Evolutionary conservation across 2,113 vertebrate species (phyloP).

Genomic region (Rattus rattus): DNA sequence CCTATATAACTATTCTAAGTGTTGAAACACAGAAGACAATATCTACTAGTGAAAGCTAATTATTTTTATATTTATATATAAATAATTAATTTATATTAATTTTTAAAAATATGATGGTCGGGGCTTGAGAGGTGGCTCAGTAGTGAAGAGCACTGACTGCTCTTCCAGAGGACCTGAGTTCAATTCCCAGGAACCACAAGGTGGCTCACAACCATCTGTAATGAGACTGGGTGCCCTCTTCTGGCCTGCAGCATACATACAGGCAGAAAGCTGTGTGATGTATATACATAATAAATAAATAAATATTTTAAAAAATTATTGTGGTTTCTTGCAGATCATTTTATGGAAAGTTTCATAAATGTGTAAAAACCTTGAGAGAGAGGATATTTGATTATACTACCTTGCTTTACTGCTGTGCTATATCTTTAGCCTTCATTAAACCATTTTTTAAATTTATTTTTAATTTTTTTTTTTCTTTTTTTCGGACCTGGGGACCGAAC

Average conservation of each 20-base stretch:
- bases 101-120: no score
- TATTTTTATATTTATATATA: neutral
- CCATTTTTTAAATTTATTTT: neutral
- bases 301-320: conserved; percentile 12
- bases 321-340: neutral
- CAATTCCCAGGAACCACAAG: no score
- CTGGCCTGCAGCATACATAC: no score
- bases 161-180: no score
- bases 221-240: no score
- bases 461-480: neutral
- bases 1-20: conserved; percentile 10
- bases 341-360: neutral
- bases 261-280: no score
- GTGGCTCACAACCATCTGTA: no score
- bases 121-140: no score
- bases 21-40: conserved; percentile 22
- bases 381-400: neutral
- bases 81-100: no score
- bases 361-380: neutral
- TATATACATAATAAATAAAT: neutral
- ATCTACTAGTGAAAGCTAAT: conserved; percentile 14
- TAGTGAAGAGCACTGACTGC: no score
- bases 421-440: neutral
- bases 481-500: neutral
- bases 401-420: neutral